Evolutionary conservation across 30 jellyfish, hydroid and myxozoan species (phyloP).

Genomic region (Hydractinia echinata): DNA sequence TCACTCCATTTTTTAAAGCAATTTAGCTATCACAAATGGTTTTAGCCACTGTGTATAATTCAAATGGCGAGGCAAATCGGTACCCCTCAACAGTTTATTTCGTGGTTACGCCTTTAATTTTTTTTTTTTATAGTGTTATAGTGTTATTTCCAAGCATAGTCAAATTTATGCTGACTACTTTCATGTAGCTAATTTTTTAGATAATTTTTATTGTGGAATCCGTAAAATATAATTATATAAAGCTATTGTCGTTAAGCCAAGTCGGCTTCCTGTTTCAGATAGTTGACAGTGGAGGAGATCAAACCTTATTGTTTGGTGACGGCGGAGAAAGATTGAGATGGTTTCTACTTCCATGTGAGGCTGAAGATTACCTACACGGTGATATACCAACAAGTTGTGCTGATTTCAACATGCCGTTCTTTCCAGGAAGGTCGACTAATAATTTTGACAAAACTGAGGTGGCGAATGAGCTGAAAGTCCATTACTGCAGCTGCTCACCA

Average conservation of each 20-base stretch:
- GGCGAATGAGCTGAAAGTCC: neutral
- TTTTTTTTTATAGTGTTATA: too few species aligned
- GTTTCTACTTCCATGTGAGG: conserved; percentile 84
- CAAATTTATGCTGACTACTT: too few species aligned
- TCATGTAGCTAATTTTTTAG: too few species aligned
- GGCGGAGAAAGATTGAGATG: conserved; percentile 76
- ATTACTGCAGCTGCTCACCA: conserved; percentile 19
- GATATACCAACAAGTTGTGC: conserved; percentile 17
- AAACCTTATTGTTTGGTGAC: conserved; percentile 58
- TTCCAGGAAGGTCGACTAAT: conserved; percentile 46
- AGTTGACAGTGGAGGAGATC: conserved; percentile 40
- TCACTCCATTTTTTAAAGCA: too few species aligned
- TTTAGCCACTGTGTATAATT: too few species aligned
- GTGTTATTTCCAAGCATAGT: too few species aligned
- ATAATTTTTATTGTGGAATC: too few species aligned
- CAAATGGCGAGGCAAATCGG: too few species aligned
- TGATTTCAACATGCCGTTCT: conserved; percentile 56
- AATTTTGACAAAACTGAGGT: neutral
- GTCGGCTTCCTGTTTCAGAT: neutral
- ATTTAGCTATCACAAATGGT: too few species aligned
- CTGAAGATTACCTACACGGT: conserved; percentile 44
- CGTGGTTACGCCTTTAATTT: too few species aligned
- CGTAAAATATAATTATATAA: too few species aligned
- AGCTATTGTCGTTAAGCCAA: neutral
- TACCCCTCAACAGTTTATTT: too few species aligned